Evolutionary conservation across 2,888 invertebrate genomes (phyloP), one percentile per base, ranked within the genome.

Genomic region (Dryocosmus kuriphilus): DNA sequence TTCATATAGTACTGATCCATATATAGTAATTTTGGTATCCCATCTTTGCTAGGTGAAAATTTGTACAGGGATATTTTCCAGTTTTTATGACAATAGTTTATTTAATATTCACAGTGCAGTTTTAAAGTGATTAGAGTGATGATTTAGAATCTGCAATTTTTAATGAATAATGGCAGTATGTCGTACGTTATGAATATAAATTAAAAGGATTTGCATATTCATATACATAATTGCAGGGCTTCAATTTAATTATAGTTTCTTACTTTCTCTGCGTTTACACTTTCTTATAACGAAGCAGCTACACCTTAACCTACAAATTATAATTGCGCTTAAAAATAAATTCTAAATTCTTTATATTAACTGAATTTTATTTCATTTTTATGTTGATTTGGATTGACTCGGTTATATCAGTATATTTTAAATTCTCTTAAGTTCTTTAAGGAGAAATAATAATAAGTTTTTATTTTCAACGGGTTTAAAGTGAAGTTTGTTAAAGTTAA

Each of bases 271-370:
- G 41, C n/a, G 8, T 46, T 41, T 7, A 27, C 67, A 67, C 67
- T 67, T 27, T 41, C 65, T 46, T 67, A 46, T 67, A 67, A 46
- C 46, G 22, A 67, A 46, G 14, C 38, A 19, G 41, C 16, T 24
- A 46, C 19, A 14, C 16, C 41, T 67, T 55, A 6, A 55, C 22
- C 9, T 2, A 22, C 7, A 55, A 55, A 22, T 55, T 22, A 22
- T 22, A n/a, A 55, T 22, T 22, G 8, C 19, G n/a, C 8, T 55
- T 6, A 55, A 22, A 19, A 55, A n/a, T 22, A 22, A 55, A 55
- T 55, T 0, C 2, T 22, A 22, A 55, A 55, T 55, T 0, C 2
- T 22, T 55, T 2, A 55, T 19, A 22, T 22, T 1, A 55, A 9
- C 55, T 46, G 14, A 19, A 46, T 46, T 46, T 14, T 19, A 19